Evolutionary conservation across 2,888 invertebrate genomes (phyloP).

Genomic region (Hypsopygia costalis): DNA sequence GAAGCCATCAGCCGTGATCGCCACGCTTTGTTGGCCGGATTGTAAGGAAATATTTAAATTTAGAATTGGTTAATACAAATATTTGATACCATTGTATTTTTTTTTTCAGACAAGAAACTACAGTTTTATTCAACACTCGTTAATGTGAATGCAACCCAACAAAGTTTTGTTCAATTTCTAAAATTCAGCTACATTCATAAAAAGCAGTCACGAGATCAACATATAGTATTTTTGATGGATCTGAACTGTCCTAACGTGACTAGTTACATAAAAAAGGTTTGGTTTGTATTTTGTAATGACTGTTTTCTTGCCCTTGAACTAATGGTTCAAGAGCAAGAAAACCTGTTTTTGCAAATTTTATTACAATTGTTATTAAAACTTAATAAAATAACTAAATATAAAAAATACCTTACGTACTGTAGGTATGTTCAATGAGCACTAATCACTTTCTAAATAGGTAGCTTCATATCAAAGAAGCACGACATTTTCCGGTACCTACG

Average conservation of each 20-base stretch:
- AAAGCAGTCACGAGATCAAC: conserved; percentile 38
- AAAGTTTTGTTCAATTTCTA: conserved; percentile 39
- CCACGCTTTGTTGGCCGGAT: conserved; percentile 46
- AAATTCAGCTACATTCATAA: conserved; percentile 25
- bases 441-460: no score
- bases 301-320: not conserved
- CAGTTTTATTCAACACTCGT: conserved; percentile 37
- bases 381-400: no score
- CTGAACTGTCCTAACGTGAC: conserved; percentile 43
- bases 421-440: no score
- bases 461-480: no score
- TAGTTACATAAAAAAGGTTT: conserved; percentile 35
- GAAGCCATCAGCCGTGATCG: conserved; percentile 44
- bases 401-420: no score
- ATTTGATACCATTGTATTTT: conserved; percentile 3
- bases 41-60: conserved; percentile 38
- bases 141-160: conserved; percentile 27
- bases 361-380: no score
- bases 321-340: no score
- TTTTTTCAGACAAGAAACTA: conserved; percentile 43
- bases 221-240: conserved; percentile 50
- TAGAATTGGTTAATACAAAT: conserved; percentile 14
- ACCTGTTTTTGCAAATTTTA: no score
- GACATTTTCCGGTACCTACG: no score
- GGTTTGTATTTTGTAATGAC: not conserved